Conservation (phyloP, 2,888 invertebrate species). For the Antitype chi region DNA sequence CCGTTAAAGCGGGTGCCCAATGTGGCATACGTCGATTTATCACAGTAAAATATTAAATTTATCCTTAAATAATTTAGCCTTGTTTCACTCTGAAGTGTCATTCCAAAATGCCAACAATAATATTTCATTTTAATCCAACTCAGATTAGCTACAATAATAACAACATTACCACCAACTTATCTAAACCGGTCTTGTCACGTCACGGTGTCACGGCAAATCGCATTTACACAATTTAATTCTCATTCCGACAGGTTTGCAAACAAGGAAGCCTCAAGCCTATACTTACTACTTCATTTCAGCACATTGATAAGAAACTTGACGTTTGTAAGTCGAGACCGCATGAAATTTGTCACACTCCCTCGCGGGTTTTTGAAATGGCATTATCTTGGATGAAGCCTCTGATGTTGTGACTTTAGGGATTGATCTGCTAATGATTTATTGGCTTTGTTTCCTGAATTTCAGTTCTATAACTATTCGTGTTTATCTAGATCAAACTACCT, state of each 20-base stretch:
- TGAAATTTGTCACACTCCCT: conserved; percentile 78
- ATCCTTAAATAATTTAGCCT: conserved; percentile 1
- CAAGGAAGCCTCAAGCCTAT: conserved; percentile 44
- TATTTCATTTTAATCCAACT: conserved; percentile 36
- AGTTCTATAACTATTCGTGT: not conserved
- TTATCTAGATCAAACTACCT: not conserved
- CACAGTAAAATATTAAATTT: not conserved
- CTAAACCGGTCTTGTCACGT: conserved; percentile 58
- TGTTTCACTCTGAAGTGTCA: not conserved
- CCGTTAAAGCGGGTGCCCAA: too few species aligned
- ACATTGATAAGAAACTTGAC: conserved; percentile 74
- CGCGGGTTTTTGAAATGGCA: conserved; percentile 67
- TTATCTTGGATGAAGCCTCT: conserved; percentile 68
- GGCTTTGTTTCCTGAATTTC: conserved; percentile 16
- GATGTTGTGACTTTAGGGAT: conserved; percentile 47
- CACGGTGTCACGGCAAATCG: conserved; percentile 58
- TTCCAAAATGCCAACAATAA: conserved; percentile 27
- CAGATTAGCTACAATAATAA: conserved; percentile 53
- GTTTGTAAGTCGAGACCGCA: conserved; percentile 75
- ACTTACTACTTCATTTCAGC: conserved; percentile 59
- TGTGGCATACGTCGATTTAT: too few species aligned
- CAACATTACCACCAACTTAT: conserved; percentile 59
- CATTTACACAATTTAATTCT: conserved; percentile 58
- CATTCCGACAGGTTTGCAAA: conserved; percentile 55
- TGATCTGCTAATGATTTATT: conserved; percentile 40